Conservation (phyloP, 2,113 vertebrate genomes). For the Rattus rattus region DNA sequence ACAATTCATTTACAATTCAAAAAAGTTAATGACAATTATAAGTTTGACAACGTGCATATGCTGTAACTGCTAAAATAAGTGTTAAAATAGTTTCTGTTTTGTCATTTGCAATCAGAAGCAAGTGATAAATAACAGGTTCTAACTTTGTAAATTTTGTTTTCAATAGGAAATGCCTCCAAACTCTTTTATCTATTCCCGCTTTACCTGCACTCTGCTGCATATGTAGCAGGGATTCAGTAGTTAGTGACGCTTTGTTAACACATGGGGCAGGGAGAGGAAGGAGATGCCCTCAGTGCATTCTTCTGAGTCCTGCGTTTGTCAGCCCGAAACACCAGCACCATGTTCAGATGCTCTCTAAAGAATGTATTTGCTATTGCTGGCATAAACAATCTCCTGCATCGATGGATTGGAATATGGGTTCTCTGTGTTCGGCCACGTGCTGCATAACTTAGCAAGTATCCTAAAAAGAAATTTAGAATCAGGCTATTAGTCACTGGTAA, state of each 20-base stretch:
- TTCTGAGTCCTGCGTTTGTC: neutral
- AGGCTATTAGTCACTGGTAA: neutral
- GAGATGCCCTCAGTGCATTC: neutral
- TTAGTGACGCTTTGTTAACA: conserved; percentile 42
- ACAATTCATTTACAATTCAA: neutral
- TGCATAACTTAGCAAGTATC: conserved; percentile 6
- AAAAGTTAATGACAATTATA: conserved; percentile 33
- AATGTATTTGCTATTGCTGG: neutral
- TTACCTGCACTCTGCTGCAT: neutral
- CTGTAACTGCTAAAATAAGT: conserved; percentile 23
- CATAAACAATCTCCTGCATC: neutral
- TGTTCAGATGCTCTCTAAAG: neutral
- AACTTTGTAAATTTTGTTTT: conserved; percentile 63
- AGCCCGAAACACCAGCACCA: neutral
- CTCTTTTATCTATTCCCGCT: conserved; percentile 18
- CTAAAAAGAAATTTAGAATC: conserved; percentile 20
- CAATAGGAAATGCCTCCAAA: conserved; percentile 42
- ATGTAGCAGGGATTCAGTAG: neutral
- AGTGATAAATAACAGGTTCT: conserved; percentile 60
- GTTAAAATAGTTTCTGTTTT: conserved; percentile 4
- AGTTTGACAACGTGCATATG: conserved; percentile 6
- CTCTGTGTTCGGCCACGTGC: neutral
- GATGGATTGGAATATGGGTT: neutral
- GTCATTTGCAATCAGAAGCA: conserved; percentile 57
- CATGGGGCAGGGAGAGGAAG: neutral